Percentiles rank a stretch among this genome's conserved stretches.
These are phyloP conservation scores for Pseudorectes ferrugineus DNA, from an alignment of 2,113 vertebrate genomes.

Conservation along the genomic window DNA sequence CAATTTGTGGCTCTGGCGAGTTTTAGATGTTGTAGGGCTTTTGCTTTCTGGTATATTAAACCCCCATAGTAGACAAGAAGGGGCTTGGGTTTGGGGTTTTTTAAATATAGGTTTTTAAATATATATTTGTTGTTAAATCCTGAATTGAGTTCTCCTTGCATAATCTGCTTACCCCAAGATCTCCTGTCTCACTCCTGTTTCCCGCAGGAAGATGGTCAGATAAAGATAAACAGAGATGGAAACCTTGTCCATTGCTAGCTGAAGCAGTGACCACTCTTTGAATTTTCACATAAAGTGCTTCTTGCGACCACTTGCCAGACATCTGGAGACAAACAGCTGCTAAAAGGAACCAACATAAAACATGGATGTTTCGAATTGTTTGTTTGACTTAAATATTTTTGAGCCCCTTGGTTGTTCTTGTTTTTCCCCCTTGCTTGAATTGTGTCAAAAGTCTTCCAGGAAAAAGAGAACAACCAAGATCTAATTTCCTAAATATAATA, in stretches of 20 bases:
- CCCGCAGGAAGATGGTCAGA: not conserved
- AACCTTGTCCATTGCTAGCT: not conserved
- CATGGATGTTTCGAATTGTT: not conserved
- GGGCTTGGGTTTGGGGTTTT: not conserved
- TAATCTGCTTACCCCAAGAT: not conserved
- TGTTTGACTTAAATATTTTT: not conserved
- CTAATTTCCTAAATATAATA: not conserved
- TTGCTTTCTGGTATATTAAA: not conserved
- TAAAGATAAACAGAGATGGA: not conserved
- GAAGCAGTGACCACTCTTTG: not conserved
- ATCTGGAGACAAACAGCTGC: not conserved
- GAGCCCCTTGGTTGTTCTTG: not conserved
- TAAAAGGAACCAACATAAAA: not conserved
- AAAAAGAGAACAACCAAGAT: not conserved
- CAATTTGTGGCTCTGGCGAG: not conserved
- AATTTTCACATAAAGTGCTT: not conserved
- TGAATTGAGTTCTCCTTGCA: not conserved
- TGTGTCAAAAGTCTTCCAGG: not conserved
- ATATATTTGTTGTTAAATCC: not conserved
- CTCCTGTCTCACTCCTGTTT: not conserved
- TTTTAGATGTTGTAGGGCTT: not conserved
- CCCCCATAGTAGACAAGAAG: not conserved
- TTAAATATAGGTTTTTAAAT: not conserved
- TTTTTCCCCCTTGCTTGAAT: not conserved
- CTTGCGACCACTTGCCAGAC: not conserved